Evolutionary conservation across 2,888 invertebrate genomes (phyloP).

Genomic region (Orchestes rusci): DNA sequence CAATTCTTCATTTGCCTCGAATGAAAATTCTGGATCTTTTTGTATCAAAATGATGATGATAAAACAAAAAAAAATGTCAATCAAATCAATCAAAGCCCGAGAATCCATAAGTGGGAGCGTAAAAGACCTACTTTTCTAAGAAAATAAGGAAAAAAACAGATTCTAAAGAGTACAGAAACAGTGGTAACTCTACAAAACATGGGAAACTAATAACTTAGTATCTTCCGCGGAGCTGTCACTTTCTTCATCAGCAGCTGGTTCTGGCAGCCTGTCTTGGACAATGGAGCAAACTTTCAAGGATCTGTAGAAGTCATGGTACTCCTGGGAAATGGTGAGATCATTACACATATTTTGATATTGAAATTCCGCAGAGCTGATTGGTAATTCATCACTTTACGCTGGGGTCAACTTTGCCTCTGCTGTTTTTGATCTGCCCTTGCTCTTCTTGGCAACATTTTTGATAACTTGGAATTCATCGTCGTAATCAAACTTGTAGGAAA

Average conservation of each 20-base stretch:
- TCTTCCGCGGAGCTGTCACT: too few relatives aligned
- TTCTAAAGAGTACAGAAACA: too few relatives aligned
- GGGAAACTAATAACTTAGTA: too few relatives aligned
- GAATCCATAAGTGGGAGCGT: too few relatives aligned
- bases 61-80: too few relatives aligned
- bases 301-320: neutral
- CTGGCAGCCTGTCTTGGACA: neutral
- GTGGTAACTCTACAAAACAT: too few relatives aligned
- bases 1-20: too few relatives aligned
- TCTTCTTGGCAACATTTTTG: neutral
- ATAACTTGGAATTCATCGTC: neutral
- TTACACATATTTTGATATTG: neutral
- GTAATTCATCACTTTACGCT: neutral
- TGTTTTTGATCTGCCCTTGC: neutral
- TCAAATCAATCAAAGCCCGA: too few relatives aligned
- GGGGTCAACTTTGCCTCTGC: neutral
- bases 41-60: too few relatives aligned
- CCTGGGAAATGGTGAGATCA: neutral
- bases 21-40: too few relatives aligned
- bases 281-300: neutral
- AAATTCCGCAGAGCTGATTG: neutral
- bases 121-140: too few relatives aligned
- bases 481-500: neutral
- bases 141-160: too few relatives aligned
- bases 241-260: neutral